Base-by-base conservation (phyloP, 2,888 invertebrate species). In the Drosophila kuntzei region DNA sequence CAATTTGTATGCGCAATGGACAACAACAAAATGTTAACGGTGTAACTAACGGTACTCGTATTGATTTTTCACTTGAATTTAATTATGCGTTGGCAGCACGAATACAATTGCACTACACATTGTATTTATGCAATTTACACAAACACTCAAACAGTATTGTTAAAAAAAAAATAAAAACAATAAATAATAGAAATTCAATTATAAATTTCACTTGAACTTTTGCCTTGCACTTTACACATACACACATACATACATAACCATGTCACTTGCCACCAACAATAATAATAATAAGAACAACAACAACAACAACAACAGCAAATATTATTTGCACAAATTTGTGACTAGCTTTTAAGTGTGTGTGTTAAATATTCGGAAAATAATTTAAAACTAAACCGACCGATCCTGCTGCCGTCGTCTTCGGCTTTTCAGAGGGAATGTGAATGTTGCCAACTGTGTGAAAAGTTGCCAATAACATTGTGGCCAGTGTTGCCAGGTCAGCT, bases 41-140 rank as follows among this genome's bases (percentile, higher is more conserved):
- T 62, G 75, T 65, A 74, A 71, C 66, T 70, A 74, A 71, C 66
- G 71, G 74, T 62, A 70, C 65, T 65, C 41, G 65, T 74, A 74
- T 74, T 74, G 76, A 74, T 74, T 74, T 74, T 74, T 74, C 76
- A 67, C 76, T 71, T 71, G 54, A 71, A 75, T 76, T 74, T 59
- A 71, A 74, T 71, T 76, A 76, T 62, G 67, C 66, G 59, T 50
- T 70, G 43, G 58, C 70, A 59, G 54, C 47, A 18, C 53, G 32
- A 29, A 29, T 14, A 25, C 25, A 57, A 27, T 22, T 41, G 50
- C 57, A 34, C 14, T 14, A 16, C 11, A 34, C 54, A 51, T n/a
- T n/a, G n/a, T n/a, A n/a, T n/a, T n/a, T n/a, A n/a, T 22, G 7
- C 7, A 25, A 54, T 29, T 18, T 27, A 36, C n/a, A 32, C 54